Conservation (phyloP, 2,113 vertebrate genomes). For the Sturnira hondurensis region DNA sequence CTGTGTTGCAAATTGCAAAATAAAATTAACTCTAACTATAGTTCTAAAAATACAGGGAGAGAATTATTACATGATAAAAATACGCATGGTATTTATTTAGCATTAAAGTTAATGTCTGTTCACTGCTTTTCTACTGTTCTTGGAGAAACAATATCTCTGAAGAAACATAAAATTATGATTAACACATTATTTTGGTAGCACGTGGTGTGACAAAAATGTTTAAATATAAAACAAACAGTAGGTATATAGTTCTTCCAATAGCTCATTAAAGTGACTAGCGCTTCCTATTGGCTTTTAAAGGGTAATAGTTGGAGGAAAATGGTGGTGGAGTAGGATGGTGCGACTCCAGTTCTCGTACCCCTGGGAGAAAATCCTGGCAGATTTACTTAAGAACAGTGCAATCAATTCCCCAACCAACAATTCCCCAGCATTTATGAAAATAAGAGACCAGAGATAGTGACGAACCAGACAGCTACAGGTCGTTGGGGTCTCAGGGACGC, state of each 20-base stretch:
- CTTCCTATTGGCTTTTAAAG: background rate
- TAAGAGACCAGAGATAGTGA: too few species aligned
- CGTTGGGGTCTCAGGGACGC: too few species aligned
- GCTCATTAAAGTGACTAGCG: background rate
- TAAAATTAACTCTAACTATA: background rate
- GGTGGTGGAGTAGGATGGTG: too few species aligned
- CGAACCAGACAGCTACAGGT: too few species aligned
- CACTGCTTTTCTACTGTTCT: background rate
- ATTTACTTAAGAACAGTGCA: too few species aligned
- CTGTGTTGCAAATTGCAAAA: background rate
- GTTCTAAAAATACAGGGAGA: background rate
- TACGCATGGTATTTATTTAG: background rate
- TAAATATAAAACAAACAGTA: background rate
- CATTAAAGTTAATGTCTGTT: background rate
- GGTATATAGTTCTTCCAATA: background rate
- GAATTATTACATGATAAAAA: background rate
- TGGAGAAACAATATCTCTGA: background rate
- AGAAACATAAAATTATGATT: conserved; percentile 9
- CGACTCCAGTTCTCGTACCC: too few species aligned
- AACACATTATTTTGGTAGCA: conserved; percentile 1
- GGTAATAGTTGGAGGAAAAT: too few species aligned
- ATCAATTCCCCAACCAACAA: too few species aligned
- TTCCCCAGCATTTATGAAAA: too few species aligned
- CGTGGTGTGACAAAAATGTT: background rate
- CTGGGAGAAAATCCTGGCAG: too few species aligned